A percentile compares a stretch with the other conserved stretches of the same genome.
phyloP scores from a whole-genome alignment of 2,888 invertebrate genomes.

The Lasius platythorax region DNA sequence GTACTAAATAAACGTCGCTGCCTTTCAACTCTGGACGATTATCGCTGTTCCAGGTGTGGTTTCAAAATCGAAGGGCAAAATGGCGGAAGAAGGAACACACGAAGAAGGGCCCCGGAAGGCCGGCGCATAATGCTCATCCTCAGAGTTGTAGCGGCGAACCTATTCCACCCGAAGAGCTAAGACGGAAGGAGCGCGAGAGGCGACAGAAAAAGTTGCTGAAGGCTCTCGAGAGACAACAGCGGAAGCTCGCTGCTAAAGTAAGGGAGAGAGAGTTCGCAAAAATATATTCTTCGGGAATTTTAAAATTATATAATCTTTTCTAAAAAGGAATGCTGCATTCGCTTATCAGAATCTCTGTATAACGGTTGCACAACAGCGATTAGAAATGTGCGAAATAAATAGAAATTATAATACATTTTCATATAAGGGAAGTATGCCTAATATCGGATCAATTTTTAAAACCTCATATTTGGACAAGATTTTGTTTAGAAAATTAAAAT shows the following conservation, averaged over 20 bases:
- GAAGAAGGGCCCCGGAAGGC: slow-evolving; percentile 98
- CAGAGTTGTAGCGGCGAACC: slow-evolving; percentile 99
- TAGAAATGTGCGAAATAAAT: neutral
- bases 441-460: too few relatives aligned
- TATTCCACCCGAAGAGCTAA: slow-evolving; percentile 95
- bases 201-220: slow-evolving; percentile 97
- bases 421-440: too few relatives aligned
- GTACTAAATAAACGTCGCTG: neutral
- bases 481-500: too few relatives aligned
- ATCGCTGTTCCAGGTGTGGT: slow-evolving; percentile 95
- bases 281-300: neutral
- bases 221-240: slow-evolving; percentile 96
- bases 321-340: neutral
- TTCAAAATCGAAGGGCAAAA: slow-evolving; percentile 99
- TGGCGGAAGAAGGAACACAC: slow-evolving; percentile 99
- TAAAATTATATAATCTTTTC: neutral
- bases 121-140: slow-evolving; percentile 99
- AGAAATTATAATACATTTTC: too few relatives aligned
- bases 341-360: neutral
- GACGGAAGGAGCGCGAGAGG: slow-evolving; percentile 94
- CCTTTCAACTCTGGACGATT: neutral
- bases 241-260: slow-evolving; percentile 94
- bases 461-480: too few relatives aligned
- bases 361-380: neutral
- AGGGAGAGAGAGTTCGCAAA: slow-evolving; percentile 37